Evolutionary conservation across 2,888 invertebrate species (phyloP).

Genomic region (Notodonta dromedarius): DNA sequence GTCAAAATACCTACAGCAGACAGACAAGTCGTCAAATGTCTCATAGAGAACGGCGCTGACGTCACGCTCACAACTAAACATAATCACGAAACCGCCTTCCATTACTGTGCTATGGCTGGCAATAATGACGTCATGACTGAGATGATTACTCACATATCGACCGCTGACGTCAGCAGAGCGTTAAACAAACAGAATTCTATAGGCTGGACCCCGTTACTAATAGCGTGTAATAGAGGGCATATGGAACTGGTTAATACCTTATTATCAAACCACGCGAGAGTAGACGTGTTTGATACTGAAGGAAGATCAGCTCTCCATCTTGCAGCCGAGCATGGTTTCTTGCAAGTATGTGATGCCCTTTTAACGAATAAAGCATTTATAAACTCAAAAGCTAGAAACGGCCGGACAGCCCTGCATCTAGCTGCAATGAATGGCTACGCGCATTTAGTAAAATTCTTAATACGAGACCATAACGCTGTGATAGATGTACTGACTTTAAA

Average conservation of each 20-base stretch:
- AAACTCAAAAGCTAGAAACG: slow-evolving; percentile 98
- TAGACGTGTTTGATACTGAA: slow-evolving; percentile 99
- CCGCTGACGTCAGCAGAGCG: slow-evolving; percentile 95
- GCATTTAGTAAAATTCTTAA: slow-evolving; percentile 94
- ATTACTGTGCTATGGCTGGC: slow-evolving; percentile 97
- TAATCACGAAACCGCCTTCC: slow-evolving; percentile 97
- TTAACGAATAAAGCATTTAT: slow-evolving; percentile 99
- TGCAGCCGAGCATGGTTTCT: slow-evolving; percentile 96
- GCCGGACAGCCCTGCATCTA: slow-evolving; percentile 97
- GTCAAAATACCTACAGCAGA: slow-evolving; percentile 89
- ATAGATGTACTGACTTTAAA: slow-evolving; percentile 97
- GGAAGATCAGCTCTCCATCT: slow-evolving; percentile 97
- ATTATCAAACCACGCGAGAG: slow-evolving; percentile 96
- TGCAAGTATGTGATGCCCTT: slow-evolving; percentile 94
- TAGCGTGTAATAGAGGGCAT: slow-evolving; percentile 98
- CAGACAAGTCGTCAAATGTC: slow-evolving; percentile 94
- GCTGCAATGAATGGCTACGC: slow-evolving; percentile 98
- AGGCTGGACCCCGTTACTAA: slow-evolving; percentile 98
- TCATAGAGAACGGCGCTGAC: slow-evolving; percentile 96
- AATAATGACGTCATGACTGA: slow-evolving; percentile 97
- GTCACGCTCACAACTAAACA: slow-evolving; percentile 93
- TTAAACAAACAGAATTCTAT: slow-evolving; percentile 97
- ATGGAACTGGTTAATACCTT: slow-evolving; percentile 96
- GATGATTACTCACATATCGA: slow-evolving; percentile 95
- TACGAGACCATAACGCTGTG: slow-evolving; percentile 97